These are phyloP conservation scores for Maniola hyperantus DNA, from an alignment of 2,888 invertebrate genomes.

Conservation along the genomic window DNA sequence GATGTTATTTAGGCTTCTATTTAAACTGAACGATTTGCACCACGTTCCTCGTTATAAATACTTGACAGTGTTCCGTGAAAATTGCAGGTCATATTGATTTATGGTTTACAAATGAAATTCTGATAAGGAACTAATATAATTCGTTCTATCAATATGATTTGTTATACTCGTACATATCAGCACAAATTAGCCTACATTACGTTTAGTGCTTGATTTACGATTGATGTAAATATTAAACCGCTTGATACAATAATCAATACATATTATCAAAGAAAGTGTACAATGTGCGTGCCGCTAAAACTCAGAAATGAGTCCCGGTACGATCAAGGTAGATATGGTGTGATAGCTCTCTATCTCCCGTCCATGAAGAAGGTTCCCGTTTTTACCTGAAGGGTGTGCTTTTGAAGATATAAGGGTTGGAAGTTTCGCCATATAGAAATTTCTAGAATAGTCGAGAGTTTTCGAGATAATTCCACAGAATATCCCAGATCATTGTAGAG, in stretches of 20 bases:
- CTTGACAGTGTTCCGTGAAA: conserved; percentile 43
- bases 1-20: conserved; percentile 36
- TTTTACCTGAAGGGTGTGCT: too few species aligned
- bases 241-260: neutral
- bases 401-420: too few species aligned
- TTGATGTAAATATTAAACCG: conserved; percentile 15
- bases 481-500: too few species aligned
- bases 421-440: too few species aligned
- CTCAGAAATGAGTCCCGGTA: too few species aligned
- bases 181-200: conserved; percentile 33
- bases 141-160: conserved; percentile 45
- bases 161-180: conserved; percentile 35
- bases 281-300: too few species aligned
- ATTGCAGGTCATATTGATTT: conserved; percentile 47
- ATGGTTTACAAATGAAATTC: conserved; percentile 42
- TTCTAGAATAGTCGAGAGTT: too few species aligned
- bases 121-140: conserved; percentile 44
- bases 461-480: too few species aligned
- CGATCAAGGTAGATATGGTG: too few species aligned
- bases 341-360: too few species aligned
- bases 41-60: conserved; percentile 41
- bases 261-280: too few species aligned
- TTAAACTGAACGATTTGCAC: conserved; percentile 36
- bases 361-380: too few species aligned
- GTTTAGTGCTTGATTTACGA: conserved; percentile 17